Conservation (phyloP, 2,797 vertebrate genomes). For the Acanthurus leucopareius region DNA sequence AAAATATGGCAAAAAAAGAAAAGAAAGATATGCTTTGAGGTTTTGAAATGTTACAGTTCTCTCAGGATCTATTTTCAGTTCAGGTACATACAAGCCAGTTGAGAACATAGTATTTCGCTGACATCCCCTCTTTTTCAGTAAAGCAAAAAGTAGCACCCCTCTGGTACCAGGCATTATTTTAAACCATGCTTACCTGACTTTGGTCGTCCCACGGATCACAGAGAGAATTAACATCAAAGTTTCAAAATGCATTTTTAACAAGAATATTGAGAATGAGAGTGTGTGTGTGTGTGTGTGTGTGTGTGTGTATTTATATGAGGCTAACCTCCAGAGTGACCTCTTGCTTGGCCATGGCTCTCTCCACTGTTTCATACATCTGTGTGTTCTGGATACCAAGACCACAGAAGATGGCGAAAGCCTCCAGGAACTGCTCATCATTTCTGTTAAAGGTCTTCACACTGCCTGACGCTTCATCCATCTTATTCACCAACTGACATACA, state of each 20-base stretch:
- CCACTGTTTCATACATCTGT: constrained; percentile 98
- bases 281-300: constrained; percentile 20
- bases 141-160: not conserved
- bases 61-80: not conserved
- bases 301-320: not conserved
- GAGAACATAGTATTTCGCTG: not conserved
- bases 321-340: constrained; percentile 96
- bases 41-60: no score
- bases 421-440: constrained; percentile 97
- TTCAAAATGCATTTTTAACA: not conserved
- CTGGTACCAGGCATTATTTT: not conserved
- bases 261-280: constrained; percentile 5
- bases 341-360: constrained; percentile 97
- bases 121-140: not conserved
- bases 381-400: constrained; percentile 98
- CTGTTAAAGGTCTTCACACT: constrained; percentile 94
- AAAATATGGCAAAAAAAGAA: no score
- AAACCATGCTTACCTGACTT: not conserved
- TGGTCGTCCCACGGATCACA: not conserved
- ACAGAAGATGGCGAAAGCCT: constrained; percentile 98
- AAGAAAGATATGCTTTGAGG: no score
- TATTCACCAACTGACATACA: constrained; percentile 96
- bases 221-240: not conserved
- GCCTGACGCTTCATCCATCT: constrained; percentile 91
- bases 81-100: not conserved